phyloP scores from a whole-genome alignment of 1,140 invertebrate genomes.

The Diplogasteroides magnus region DNA sequence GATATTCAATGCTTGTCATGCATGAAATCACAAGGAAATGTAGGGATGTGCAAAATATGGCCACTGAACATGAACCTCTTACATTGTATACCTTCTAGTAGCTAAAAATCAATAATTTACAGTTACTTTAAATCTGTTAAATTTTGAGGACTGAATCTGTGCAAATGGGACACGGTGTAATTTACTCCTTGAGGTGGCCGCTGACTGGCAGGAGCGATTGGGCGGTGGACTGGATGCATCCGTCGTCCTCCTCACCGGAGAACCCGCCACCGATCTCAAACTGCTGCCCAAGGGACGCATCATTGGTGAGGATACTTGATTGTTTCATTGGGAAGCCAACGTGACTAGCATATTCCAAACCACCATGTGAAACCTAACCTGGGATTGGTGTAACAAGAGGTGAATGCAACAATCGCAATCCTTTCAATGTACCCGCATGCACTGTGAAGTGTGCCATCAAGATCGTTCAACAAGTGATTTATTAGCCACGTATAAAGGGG shows the following conservation, averaged over 20 bases:
- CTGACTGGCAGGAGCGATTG: conserved; percentile 86
- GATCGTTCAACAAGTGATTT: too few relatives aligned
- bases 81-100: too few relatives aligned
- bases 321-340: neutral
- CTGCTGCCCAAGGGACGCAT: conserved; percentile 75
- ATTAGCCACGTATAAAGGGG: too few relatives aligned
- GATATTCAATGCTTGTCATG: neutral
- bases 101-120: too few relatives aligned
- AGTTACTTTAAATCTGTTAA: too few relatives aligned
- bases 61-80: too few relatives aligned
- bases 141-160: neutral
- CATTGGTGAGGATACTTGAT: conserved; percentile 67
- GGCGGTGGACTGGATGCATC: conserved; percentile 73
- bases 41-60: too few relatives aligned
- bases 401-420: too few relatives aligned
- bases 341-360: neutral
- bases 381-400: too few relatives aligned
- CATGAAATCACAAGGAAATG: neutral
- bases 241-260: conserved; percentile 86
- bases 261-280: conserved; percentile 94
- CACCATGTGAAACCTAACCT: neutral
- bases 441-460: too few relatives aligned
- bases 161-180: neutral
- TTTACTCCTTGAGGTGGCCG: conserved; percentile 64
- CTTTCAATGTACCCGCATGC: neutral